phyloP scores from a whole-genome alignment of 64 coral and sea anemone genomes.

The Exaiptasia diaphana region DNA sequence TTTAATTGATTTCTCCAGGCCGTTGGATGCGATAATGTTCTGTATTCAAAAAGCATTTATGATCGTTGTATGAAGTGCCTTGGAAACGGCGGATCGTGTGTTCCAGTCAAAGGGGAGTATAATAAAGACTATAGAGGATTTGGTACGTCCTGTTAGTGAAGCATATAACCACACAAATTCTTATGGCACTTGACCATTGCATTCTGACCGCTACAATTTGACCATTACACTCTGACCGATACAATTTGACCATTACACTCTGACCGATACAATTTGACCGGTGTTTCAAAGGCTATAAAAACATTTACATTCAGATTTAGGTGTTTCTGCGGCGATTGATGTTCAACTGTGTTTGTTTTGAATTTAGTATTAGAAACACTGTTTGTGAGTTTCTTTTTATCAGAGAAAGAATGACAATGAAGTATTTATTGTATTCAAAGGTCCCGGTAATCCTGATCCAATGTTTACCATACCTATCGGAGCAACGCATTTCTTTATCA shows the following conservation, averaged over 20 bases:
- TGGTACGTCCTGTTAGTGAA: too few species aligned
- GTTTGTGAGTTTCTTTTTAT: too few species aligned
- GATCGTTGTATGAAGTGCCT: slow-evolving; percentile 55
- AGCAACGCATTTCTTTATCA: slow-evolving; percentile 23
- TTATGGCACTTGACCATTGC: too few species aligned
- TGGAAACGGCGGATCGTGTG: slow-evolving; percentile 38
- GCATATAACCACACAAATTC: too few species aligned
- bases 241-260: background rate
- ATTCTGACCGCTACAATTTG: too few species aligned
- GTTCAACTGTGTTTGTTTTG: too few species aligned
- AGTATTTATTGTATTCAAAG: too few species aligned
- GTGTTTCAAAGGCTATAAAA: background rate
- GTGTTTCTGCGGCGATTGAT: background rate
- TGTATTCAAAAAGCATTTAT: background rate
- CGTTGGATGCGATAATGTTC: slow-evolving; percentile 33
- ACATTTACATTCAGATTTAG: background rate
- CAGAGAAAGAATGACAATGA: too few species aligned
- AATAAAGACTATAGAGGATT: slow-evolving; percentile 23
- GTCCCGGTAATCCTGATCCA: slow-evolving; percentile 4
- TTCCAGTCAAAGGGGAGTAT: background rate
- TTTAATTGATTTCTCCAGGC: slow-evolving; percentile 16
- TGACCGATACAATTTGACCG: background rate
- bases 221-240: too few species aligned
- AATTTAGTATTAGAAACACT: too few species aligned
- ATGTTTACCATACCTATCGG: slow-evolving; percentile 39